A percentile compares a stretch with the other conserved stretches of the same genome.
phyloP scores from a whole-genome alignment of 2,888 invertebrate species.

The Poecilobothrus nobilitatus region DNA sequence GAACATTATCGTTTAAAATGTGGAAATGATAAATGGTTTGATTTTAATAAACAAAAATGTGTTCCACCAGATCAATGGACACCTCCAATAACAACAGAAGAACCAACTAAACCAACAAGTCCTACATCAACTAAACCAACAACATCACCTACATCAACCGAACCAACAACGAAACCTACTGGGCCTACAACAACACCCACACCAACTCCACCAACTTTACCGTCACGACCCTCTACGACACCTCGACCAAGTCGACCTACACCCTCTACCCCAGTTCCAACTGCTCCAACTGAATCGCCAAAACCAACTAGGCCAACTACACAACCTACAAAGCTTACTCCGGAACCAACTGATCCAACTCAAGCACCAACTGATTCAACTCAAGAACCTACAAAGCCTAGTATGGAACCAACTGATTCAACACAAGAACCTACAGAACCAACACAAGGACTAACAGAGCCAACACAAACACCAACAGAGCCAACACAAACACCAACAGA shows the following conservation, averaged over 20 bases:
- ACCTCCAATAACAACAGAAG: not conserved
- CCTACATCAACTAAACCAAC: too few species aligned
- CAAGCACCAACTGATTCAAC: not conserved
- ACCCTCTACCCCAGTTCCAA: constrained; percentile 2
- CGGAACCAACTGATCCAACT: not conserved
- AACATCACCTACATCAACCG: not conserved
- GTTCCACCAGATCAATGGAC: not conserved
- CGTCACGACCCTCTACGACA: constrained; percentile 10
- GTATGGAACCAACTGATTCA: constrained; percentile 9
- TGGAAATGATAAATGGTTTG: not conserved
- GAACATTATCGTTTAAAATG: not conserved
- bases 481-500: constrained; percentile 11
- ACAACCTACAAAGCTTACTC: constrained; percentile 9
- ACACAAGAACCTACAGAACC: constrained; percentile 12
- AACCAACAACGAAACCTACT: constrained; percentile 9
- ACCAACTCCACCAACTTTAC: constrained; percentile 19
- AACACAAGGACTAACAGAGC: not conserved
- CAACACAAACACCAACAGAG: constrained; percentile 22
- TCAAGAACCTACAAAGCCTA: constrained; percentile 11
- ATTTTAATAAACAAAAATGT: not conserved
- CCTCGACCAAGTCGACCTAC: not conserved
- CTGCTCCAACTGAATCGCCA: not conserved
- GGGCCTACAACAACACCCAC: constrained; percentile 12
- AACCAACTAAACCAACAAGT: not conserved
- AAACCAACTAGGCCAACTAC: constrained; percentile 5